Evolutionary conservation across 2,888 invertebrate genomes (phyloP), one percentile per base, ranked within the genome.

Genomic region (Meandrusa payeni): DNA sequence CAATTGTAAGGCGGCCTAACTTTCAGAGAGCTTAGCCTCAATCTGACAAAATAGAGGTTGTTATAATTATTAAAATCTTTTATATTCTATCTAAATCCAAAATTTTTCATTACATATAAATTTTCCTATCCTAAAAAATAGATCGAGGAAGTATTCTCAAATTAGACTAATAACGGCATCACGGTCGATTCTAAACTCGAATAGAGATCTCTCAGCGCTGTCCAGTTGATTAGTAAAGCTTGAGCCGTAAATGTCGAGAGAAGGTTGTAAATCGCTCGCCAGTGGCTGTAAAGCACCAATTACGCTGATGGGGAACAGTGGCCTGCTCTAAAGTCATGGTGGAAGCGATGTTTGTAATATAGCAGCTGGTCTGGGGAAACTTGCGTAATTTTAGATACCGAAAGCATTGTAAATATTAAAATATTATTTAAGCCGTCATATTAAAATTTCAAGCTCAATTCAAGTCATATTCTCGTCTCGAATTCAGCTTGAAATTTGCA

Each of bases 281-380:
- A 46, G 44, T 39, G 36, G 40, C 52, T 55, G 57, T 69, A 64
- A 68, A 64, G 59, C 55, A 52, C 61, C 69, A 68, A 73, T 71
- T 65, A 69, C 60, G 39, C 52, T 61, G 63, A 64, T 55, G 59
- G 54, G 54, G 33, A 48, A 39, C 48, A 47, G 44, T 33, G 39
- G 36, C 26, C 24, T 20, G 23, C 27, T 17, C 20, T 12, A 10
- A 27, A 4, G 20, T 40, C 36, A 41, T 13, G 9, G 36, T 23
- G 22, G 13, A n/a, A n/a, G 9, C n/a, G 26, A 3, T 10, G 34
- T 36, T 24, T 24, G 10, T 24, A 36, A 24, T 24, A 36, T 5
- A 24, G 9, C 36, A 34, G 13, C 9, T 23, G 1, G 34, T 23
- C 32, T 6, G 24, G n/a, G 5, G 27, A 5, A 37, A 37, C 27